Base-by-base conservation (phyloP, 2,797 vertebrate genomes). In the Arnoldichthys spilopterus region DNA sequence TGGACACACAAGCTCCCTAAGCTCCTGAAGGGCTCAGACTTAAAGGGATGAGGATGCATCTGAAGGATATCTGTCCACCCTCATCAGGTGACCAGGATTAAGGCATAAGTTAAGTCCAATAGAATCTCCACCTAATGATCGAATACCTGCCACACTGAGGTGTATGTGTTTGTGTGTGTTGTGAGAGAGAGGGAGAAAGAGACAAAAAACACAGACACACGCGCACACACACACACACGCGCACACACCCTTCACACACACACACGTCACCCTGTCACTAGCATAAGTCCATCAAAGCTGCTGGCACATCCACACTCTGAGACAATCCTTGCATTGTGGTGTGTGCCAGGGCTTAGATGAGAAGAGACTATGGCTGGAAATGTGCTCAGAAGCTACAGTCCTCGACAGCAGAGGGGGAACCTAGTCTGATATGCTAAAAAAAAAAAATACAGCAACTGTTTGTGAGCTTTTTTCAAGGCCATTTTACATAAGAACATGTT, bases 351-450 rank as follows among this genome's bases (percentile, higher is more conserved):
- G 78, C 82, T 72, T 79, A 56, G 74, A 4, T 45, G 63, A 63
- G 68, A 20, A 76, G 54, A 45, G 64, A 78, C 74, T 54, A 16
- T 30, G 45, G 30, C 74, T 79, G 71, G 68, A 77, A 84, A 74
- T 7, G 20, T 24, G 54, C 43, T 70, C 2, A 81, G 76, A 71
- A 18, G 20, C 59, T 13, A 40, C 20, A 40, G 62, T 64, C 34
- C 62, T 64, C n/a, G 32, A 64, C 61, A 53, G 45, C 8, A 45
- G 47, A 68, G 63, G 79, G 77, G 62, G 72, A 30, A 85, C 64
- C 37, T 56, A 68, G 28, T 49, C 49, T 72, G 82, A 88, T 87
- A 88, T 86, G 88, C 85, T 86, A 86, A 87, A 87, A 87, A 87
- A 77, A 86, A 87, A 87, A 87, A 87, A 77, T 54, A 72, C 22